phyloP scores from a whole-genome alignment of 2,888 invertebrate genomes.

The Zelleria hepariella region DNA sequence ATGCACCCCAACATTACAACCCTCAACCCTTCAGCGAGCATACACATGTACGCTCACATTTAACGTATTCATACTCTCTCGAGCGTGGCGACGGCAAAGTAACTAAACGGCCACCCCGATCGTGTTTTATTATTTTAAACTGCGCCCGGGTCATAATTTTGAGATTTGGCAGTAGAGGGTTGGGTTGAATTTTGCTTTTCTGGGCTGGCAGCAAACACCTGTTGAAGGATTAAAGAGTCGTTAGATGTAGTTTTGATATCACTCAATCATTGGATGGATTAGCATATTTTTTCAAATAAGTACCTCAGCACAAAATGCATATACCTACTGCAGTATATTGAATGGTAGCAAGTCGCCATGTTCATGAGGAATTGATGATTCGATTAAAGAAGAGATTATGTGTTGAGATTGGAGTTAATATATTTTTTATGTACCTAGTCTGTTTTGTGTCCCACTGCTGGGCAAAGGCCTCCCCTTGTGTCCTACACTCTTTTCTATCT shows the following conservation, averaged over 20 bases:
- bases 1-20: conserved; percentile 9
- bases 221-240: background rate
- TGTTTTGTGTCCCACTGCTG: too few relatives aligned
- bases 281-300: background rate
- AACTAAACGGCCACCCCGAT: conserved; percentile 48
- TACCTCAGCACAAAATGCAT: too few relatives aligned
- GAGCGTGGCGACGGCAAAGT: conserved; percentile 62
- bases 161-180: conserved; percentile 27
- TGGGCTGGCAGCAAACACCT: background rate
- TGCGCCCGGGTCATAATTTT: conserved; percentile 42
- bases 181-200: conserved; percentile 13
- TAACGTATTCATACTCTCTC: conserved; percentile 68
- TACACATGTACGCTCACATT: conserved; percentile 37
- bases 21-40: conserved; percentile 41
- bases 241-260: background rate
- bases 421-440: too few relatives aligned
- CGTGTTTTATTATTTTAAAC: conserved; percentile 62
- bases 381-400: too few relatives aligned
- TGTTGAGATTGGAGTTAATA: too few relatives aligned
- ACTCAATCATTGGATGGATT: background rate
- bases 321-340: too few relatives aligned
- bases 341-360: too few relatives aligned
- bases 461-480: too few relatives aligned
- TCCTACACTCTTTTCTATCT: too few relatives aligned
- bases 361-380: too few relatives aligned